phyloP scores from a whole-genome alignment of 37 sponge, comb jelly and placozoan genomes.

The Corticium candelabrum region DNA sequence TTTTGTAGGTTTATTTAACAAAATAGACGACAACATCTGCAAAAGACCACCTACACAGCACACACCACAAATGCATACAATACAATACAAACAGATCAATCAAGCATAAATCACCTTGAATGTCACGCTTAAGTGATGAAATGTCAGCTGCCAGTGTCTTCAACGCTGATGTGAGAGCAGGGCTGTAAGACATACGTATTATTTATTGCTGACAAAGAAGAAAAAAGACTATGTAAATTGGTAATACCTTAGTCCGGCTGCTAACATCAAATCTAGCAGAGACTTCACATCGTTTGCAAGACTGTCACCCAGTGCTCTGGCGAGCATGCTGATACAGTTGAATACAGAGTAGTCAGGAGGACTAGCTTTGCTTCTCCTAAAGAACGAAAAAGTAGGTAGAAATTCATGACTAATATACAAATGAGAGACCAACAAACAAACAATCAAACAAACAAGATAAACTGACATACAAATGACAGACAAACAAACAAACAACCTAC shows the following conservation, averaged over 20 bases:
- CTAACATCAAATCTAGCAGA: constrained; percentile 62
- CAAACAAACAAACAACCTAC: too few relatives aligned
- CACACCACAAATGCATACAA: neutral
- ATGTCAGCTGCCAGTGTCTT: constrained; percentile 41
- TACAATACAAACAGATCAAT: neutral
- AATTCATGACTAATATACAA: neutral
- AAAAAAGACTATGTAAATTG: neutral
- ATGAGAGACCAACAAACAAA: too few relatives aligned
- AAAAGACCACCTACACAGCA: constrained; percentile 54
- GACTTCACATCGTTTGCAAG: constrained; percentile 34
- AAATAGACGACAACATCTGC: constrained; percentile 58
- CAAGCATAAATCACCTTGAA: constrained; percentile 41
- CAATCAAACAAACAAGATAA: too few relatives aligned
- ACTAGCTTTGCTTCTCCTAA: too few relatives aligned
- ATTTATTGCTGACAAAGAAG: neutral
- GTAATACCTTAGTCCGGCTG: constrained; percentile 41
- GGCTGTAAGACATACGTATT: constrained; percentile 1
- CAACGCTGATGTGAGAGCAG: constrained; percentile 48
- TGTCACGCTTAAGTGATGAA: constrained; percentile 38
- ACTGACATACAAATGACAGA: too few relatives aligned
- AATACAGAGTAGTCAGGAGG: constrained; percentile 54
- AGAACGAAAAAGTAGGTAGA: neutral
- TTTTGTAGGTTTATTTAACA: constrained; percentile 44
- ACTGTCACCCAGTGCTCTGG: constrained; percentile 44
- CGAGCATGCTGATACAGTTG: constrained; percentile 74